A percentile compares a stretch with the other conserved stretches of the same genome.
Evolutionary conservation across 2,888 invertebrate species (phyloP).

Genomic region (Drosophila mulleri): DNA sequence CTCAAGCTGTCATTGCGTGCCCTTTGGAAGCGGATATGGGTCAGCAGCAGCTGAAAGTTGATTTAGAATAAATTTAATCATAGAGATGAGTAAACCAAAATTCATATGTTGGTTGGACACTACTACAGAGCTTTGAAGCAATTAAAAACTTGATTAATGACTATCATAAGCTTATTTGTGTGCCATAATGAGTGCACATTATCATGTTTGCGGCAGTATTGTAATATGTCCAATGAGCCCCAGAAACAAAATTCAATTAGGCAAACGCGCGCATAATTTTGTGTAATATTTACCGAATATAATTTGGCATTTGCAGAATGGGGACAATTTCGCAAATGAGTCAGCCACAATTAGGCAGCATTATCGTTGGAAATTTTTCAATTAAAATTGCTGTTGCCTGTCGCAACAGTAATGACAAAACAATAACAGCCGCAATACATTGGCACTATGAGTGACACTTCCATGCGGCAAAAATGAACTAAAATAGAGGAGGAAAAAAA

Average conservation of each 20-base stretch:
- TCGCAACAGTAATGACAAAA: constrained; percentile 4
- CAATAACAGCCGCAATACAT: neutral
- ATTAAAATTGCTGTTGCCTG: constrained; percentile 37
- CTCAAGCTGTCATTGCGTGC: constrained; percentile 63
- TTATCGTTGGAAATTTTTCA: constrained; percentile 37
- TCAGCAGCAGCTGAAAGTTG: constrained; percentile 9
- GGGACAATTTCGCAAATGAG: constrained; percentile 37
- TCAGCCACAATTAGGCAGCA: constrained; percentile 11
- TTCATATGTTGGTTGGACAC: neutral
- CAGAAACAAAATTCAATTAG: constrained; percentile 45
- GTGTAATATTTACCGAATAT: constrained; percentile 35
- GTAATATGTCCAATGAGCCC: constrained; percentile 11
- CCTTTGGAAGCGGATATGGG: constrained; percentile 51
- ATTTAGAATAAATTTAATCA: neutral
- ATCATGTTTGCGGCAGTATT: constrained; percentile 18
- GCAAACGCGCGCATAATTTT: constrained; percentile 33
- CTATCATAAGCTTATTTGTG: constrained; percentile 40
- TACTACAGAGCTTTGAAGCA: neutral
- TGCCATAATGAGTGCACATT: constrained; percentile 14
- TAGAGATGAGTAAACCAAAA: neutral
- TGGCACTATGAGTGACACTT: constrained; percentile 18
- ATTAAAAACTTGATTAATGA: constrained; percentile 33
- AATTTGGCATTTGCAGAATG: constrained; percentile 49
- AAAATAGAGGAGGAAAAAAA: constrained; percentile 27
- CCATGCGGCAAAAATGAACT: constrained; percentile 33